Evolutionary conservation across 2,113 vertebrate genomes (phyloP).

Genomic region (Brachyistius frenatus): DNA sequence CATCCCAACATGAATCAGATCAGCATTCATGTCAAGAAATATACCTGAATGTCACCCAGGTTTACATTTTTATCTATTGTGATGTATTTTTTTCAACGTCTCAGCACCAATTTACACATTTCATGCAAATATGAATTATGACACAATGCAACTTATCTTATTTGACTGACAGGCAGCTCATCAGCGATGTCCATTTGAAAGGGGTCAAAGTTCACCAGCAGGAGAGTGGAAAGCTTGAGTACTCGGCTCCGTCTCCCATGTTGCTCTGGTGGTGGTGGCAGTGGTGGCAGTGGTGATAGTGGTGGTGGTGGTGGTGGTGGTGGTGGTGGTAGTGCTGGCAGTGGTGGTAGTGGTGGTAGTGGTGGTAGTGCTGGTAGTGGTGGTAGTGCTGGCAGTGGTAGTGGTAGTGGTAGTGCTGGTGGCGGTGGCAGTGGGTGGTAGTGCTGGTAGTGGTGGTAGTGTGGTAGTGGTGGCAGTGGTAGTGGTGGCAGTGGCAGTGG

Average conservation of each 20-base stretch:
- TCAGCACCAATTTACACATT: too few species aligned
- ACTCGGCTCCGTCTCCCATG: constrained; percentile 89
- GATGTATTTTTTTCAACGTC: too few species aligned
- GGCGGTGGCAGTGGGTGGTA: constrained; percentile 67
- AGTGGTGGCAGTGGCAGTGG: too few species aligned
- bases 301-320: constrained; percentile 66
- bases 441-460: constrained; percentile 70
- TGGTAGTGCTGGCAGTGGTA: too few species aligned
- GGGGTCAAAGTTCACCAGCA: constrained; percentile 84
- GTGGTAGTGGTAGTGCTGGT: constrained; percentile 51
- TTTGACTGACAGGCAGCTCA: too few species aligned
- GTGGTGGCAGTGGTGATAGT: constrained; percentile 67
- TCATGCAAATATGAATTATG: too few species aligned
- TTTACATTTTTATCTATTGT: background rate
- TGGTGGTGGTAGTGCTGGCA: constrained; percentile 61
- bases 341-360: too few species aligned
- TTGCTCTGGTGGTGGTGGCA: constrained; percentile 68
- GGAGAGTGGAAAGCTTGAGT: constrained; percentile 89
- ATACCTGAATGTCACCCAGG: background rate
- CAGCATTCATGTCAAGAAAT: background rate
- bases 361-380: too few species aligned
- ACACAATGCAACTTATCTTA: too few species aligned
- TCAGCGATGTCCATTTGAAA: too few species aligned
- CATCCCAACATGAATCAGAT: background rate
- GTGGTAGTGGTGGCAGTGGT: background rate